These are phyloP conservation scores for Zaprionus ghesquierei DNA, from an alignment of 1,140 invertebrate species.

Conservation along the genomic window DNA sequence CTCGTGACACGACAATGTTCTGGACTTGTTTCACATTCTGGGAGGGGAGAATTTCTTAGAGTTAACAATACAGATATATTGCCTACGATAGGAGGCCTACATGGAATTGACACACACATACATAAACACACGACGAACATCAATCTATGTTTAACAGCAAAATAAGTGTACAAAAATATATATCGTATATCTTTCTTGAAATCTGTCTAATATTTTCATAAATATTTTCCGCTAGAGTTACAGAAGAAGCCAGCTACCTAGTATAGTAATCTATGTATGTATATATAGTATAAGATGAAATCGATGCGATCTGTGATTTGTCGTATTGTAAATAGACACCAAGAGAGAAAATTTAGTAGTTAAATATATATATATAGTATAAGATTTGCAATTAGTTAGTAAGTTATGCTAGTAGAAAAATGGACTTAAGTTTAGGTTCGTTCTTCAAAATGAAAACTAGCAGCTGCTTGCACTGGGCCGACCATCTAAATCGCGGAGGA, in stretches of 20 bases:
- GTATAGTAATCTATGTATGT: not conserved
- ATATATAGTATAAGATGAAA: slow-evolving; percentile 31
- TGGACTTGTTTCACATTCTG: slow-evolving; percentile 5
- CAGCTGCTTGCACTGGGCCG: slow-evolving; percentile 57
- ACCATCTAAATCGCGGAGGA: slow-evolving; percentile 17
- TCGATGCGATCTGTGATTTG: slow-evolving; percentile 45
- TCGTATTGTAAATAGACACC: slow-evolving; percentile 73
- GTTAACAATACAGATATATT: slow-evolving; percentile 32
- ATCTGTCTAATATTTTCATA: slow-evolving; percentile 42
- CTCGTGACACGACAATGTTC: slow-evolving; percentile 61
- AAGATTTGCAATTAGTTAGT: slow-evolving; percentile 2
- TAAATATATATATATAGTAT: slow-evolving; percentile 38
- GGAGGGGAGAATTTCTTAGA: slow-evolving; percentile 25
- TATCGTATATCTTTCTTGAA: slow-evolving; percentile 5
- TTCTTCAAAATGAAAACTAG: slow-evolving; percentile 61
- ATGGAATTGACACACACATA: slow-evolving; percentile 49
- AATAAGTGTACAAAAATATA: slow-evolving; percentile 76
- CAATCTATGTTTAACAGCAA: slow-evolving; percentile 67
- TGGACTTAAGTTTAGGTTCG: slow-evolving; percentile 60
- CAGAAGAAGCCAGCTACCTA: slow-evolving; percentile 73
- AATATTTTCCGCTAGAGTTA: slow-evolving; percentile 58
- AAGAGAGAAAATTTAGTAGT: slow-evolving; percentile 63
- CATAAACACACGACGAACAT: slow-evolving; percentile 30
- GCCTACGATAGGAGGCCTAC: slow-evolving; percentile 45
- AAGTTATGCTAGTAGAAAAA: slow-evolving; percentile 48